Conservation (phyloP, 2,888 invertebrate species). For the Orchestes rusci region DNA sequence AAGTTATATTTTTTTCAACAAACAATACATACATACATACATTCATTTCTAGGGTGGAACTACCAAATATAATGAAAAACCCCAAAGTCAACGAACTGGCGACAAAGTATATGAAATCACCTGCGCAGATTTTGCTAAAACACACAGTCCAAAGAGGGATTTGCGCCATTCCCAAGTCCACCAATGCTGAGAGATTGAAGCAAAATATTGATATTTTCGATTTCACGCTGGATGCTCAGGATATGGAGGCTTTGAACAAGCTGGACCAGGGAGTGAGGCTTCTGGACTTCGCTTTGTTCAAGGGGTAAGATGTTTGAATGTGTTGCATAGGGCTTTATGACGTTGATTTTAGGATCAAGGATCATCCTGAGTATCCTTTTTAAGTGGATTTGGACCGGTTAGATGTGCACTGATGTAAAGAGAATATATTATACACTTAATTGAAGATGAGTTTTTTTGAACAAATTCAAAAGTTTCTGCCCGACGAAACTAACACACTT, state of each 20-base stretch:
- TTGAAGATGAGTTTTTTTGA: no score
- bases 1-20: constrained; percentile 29
- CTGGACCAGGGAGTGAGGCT: constrained; percentile 65
- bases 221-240: constrained; percentile 57
- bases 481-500: no score
- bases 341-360: constrained; percentile 27
- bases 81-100: constrained; percentile 47
- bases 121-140: constrained; percentile 68
- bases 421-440: no score
- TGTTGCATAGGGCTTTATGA: neutral
- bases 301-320: constrained; percentile 46
- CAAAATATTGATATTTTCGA: constrained; percentile 73
- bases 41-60: constrained; percentile 45
- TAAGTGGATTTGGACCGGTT: no score
- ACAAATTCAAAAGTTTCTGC: no score
- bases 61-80: constrained; percentile 61
- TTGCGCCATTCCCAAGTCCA: constrained; percentile 78
- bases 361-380: constrained; percentile 35
- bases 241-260: constrained; percentile 53
- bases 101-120: constrained; percentile 55
- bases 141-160: constrained; percentile 66
- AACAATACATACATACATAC: neutral
- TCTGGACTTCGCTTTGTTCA: constrained; percentile 63
- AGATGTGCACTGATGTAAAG: no score
- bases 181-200: constrained; percentile 60